phyloP scores from a whole-genome alignment of 2,113 vertebrate genomes.

The pig (Sus scrofa) region T2T-Sscrofa CM000822.6:49338501-49339000 shows the following conservation, averaged over 20 bases:
- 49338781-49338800: constrained; percentile 87
- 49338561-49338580: constrained; percentile 81
- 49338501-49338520: constrained; percentile 87
- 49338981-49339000: constrained; percentile 88
- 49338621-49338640: constrained; percentile 79
- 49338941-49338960: constrained; percentile 86
- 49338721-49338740: constrained; percentile 87
- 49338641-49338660: constrained; percentile 79
- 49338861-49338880: constrained; percentile 85
- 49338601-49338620: constrained; percentile 84
- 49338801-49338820: constrained; percentile 88
- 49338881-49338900: constrained; percentile 86
- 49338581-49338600: constrained; percentile 83
- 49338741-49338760: constrained; percentile 88
- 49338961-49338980: constrained; percentile 88
- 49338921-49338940: constrained; percentile 89
- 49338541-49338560: constrained; percentile 81
- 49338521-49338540: constrained; percentile 61
- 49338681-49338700: constrained; percentile 83
- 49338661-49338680: constrained; percentile 84
- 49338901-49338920: constrained; percentile 88
- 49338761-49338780: constrained; percentile 88
- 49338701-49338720: constrained; percentile 84
- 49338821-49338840: constrained; percentile 88
- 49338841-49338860: constrained; percentile 88